Percentiles rank a stretch among this genome's conserved stretches.
Conservation (phyloP, 2,113 vertebrate genomes). For the Oryzias javanicus region DNA sequence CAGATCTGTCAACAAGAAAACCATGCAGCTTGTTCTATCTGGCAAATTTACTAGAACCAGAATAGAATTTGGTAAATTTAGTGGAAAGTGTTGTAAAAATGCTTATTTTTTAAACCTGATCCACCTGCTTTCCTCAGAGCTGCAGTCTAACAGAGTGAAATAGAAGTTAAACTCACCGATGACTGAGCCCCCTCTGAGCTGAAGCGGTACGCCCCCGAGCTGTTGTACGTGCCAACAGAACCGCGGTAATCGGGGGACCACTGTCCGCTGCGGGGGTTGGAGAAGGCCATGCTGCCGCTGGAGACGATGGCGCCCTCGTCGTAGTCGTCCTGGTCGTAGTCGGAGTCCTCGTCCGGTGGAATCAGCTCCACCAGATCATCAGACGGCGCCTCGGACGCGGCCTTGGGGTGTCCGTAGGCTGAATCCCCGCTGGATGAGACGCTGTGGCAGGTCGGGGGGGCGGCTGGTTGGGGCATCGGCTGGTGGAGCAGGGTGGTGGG, state of each 20-base stretch:
- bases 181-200: constrained; percentile 95
- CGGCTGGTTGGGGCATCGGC: constrained; percentile 49
- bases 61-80: no score
- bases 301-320: constrained; percentile 88
- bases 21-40: no score
- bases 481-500: constrained; percentile 48
- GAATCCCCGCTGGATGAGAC: constrained; percentile 80
- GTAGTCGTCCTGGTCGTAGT: constrained; percentile 90
- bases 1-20: no score
- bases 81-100: no score
- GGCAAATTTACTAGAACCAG: no score
- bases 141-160: no score
- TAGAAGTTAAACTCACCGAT: constrained; percentile 80
- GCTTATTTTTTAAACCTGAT: no score
- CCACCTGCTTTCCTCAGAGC: no score
- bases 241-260: constrained; percentile 91
- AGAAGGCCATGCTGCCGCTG: constrained; percentile 87
- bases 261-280: constrained; percentile 83
- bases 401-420: constrained; percentile 80
- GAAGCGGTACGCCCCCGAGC: constrained; percentile 90
- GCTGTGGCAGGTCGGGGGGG: constrained; percentile 68
- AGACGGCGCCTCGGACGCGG: constrained; percentile 62
- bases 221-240: constrained; percentile 91
- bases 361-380: constrained; percentile 82
- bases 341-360: constrained; percentile 86